phyloP scores from a whole-genome alignment of 2,888 invertebrate genomes.

The Caradrina clavipalpis region DNA sequence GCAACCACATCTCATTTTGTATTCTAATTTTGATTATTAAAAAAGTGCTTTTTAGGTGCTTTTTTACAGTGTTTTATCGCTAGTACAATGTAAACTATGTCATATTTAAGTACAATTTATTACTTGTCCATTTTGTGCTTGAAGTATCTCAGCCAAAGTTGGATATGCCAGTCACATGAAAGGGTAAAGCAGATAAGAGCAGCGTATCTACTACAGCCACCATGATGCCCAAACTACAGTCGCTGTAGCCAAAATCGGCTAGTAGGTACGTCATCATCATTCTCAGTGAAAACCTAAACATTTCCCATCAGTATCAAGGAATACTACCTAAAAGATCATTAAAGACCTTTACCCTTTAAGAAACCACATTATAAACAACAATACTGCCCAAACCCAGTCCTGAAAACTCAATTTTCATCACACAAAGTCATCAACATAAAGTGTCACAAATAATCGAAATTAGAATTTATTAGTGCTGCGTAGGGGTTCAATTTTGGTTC shows the following conservation, averaged over 20 bases:
- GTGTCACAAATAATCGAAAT: conserved; percentile 85
- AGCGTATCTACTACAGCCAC: no score
- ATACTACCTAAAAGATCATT: background rate
- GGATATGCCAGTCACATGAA: no score
- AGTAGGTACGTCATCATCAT: no score
- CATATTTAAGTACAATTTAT: no score
- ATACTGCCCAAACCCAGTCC: conserved; percentile 28
- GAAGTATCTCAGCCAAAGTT: no score
- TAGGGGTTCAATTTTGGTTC: conserved; percentile 85
- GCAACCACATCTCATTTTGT: background rate
- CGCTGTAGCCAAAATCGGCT: no score
- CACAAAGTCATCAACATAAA: conserved; percentile 66
- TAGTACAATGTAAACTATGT: no score
- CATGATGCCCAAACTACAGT: no score
- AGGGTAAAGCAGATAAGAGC: no score
- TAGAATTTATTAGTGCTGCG: conserved; percentile 85
- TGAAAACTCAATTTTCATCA: conserved; percentile 57
- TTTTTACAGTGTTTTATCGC: no score
- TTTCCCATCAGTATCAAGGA: background rate
- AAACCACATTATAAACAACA: conserved; percentile 19
- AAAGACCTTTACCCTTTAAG: background rate
- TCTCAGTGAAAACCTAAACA: background rate
- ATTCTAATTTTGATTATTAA: background rate
- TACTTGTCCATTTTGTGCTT: no score
- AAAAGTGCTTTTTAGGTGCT: no score